These are phyloP conservation scores for Glyptemys insculpta DNA, from an alignment of 2,797 vertebrate genomes.

Conservation along the genomic window DNA sequence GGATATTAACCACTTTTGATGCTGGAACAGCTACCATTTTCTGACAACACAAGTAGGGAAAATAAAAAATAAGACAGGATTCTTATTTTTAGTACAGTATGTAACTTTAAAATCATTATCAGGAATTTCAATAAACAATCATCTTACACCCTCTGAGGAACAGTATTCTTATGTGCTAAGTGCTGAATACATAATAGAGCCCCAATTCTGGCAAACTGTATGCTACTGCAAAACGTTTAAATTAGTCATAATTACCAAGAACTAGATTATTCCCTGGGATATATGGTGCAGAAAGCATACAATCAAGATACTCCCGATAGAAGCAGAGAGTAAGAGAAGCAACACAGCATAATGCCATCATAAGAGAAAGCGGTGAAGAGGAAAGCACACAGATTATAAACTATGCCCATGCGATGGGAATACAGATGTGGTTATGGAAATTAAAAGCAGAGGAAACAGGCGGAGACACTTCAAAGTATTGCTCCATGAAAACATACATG, in stretches of 20 bases:
- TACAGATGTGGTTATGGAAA: not conserved
- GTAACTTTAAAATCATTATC: not conserved
- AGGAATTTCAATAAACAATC: not conserved
- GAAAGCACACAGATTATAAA: not conserved
- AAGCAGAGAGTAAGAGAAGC: not conserved
- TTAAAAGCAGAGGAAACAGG: not conserved
- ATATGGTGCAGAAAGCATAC: not conserved
- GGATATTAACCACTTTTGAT: constrained; percentile 95
- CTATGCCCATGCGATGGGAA: not conserved
- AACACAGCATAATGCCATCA: not conserved
- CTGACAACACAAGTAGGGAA: constrained; percentile 79
- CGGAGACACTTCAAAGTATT: not conserved
- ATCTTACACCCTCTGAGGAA: not conserved
- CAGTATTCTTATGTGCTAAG: rapidly evolving
- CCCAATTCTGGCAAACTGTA: not conserved
- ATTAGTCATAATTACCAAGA: not conserved
- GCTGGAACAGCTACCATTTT: constrained; percentile 99
- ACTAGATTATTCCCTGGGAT: not conserved
- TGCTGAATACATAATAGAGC: not conserved
- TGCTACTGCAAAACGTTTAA: not conserved
- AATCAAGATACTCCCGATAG: not conserved
- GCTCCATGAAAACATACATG: constrained; percentile 88
- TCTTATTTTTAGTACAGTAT: not conserved
- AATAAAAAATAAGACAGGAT: not conserved
- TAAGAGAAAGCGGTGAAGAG: not conserved